Percentiles rank a stretch among this genome's conserved stretches.
phyloP scores from a whole-genome alignment of 2,113 vertebrate genomes.

The Atractosteus spatula region DNA sequence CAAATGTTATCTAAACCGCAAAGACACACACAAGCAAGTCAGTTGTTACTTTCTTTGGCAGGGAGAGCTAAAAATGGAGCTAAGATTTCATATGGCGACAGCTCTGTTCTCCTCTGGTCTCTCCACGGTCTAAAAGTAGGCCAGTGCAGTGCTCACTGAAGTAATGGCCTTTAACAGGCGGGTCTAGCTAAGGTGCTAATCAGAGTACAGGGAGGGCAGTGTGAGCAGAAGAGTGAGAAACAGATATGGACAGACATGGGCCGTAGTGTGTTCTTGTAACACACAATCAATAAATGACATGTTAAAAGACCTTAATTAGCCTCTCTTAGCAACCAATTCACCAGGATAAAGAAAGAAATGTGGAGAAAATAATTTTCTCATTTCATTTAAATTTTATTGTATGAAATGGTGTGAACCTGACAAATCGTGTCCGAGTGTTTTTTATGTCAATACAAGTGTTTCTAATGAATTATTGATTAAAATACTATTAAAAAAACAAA shows the following conservation, averaged over 20 bases:
- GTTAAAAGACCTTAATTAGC: not conserved
- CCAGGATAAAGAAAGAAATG: not conserved
- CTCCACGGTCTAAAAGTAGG: conserved; percentile 64
- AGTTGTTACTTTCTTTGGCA: conserved; percentile 53
- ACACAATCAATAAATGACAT: conserved; percentile 8
- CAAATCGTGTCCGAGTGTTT: too few relatives aligned
- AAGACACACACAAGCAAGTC: conserved; percentile 21
- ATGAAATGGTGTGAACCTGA: too few relatives aligned
- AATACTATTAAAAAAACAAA: too few relatives aligned
- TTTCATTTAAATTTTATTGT: too few relatives aligned
- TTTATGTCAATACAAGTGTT: too few relatives aligned
- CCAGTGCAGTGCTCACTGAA: conserved; percentile 56
- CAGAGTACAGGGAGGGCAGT: not conserved
- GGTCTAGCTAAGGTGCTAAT: conserved; percentile 40
- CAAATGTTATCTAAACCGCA: conserved; percentile 21
- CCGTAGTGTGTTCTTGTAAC: not conserved
- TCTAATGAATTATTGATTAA: too few relatives aligned
- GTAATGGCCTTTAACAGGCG: conserved; percentile 48
- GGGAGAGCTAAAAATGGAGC: conserved; percentile 65
- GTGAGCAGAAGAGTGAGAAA: not conserved
- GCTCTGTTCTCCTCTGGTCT: conserved; percentile 59
- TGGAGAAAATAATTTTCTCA: not conserved
- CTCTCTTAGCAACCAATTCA: not conserved
- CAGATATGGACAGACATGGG: not conserved
- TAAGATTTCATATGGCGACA: conserved; percentile 56